Percentiles rank a stretch among this genome's conserved stretches.
phyloP scores from a whole-genome alignment of 2,797 vertebrate genomes.

The Microcaecilia unicolor region DNA sequence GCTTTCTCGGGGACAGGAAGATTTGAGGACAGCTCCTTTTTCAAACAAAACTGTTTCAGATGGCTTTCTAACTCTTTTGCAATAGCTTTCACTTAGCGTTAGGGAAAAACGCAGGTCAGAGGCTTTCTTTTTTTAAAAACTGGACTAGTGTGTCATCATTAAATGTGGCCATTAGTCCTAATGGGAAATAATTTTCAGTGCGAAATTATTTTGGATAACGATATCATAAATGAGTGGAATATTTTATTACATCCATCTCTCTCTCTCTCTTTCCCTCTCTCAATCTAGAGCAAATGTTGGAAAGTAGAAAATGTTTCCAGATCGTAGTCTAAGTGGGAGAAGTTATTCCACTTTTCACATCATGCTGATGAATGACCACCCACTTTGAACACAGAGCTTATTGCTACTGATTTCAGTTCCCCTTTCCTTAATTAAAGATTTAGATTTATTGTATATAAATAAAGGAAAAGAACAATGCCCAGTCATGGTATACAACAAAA shows the following conservation, averaged over 20 bases:
- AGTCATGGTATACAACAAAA: no score
- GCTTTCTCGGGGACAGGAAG: not conserved
- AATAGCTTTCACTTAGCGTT: conserved; percentile 2
- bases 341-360: conserved; percentile 66
- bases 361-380: conserved; percentile 56
- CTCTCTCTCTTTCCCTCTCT: no score
- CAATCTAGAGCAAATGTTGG: conserved; percentile 61
- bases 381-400: conserved; percentile 39
- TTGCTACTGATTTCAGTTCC: conserved; percentile 25
- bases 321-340: conserved; percentile 58
- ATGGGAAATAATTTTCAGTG: conserved; percentile 79
- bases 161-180: conserved; percentile 68
- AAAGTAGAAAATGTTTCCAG: conserved; percentile 74
- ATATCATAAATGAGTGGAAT: conserved; percentile 60
- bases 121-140: conserved; percentile 71
- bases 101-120: conserved; percentile 21
- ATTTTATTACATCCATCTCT: conserved; percentile 82
- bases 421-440: no score
- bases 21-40: conserved; percentile 15
- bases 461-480: no score
- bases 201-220: conserved; percentile 77
- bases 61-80: conserved; percentile 21
- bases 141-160: conserved; percentile 70
- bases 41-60: conserved; percentile 30
- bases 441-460: no score